phyloP scores from a whole-genome alignment of 2,113 vertebrate genomes.

The Bos taurus region DNA sequence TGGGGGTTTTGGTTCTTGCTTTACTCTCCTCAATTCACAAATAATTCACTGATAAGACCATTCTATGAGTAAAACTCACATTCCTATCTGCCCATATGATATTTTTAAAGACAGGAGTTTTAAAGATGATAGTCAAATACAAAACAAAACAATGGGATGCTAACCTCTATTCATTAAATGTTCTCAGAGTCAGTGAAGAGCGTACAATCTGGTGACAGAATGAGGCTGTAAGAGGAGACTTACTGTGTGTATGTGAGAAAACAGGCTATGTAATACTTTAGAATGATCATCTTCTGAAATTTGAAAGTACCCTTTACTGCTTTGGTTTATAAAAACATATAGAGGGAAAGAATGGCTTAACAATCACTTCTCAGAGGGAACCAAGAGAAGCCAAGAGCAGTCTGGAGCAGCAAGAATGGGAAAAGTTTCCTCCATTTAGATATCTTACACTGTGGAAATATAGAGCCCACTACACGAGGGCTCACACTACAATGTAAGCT shows the following conservation, averaged over 20 bases:
- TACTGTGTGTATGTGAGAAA: background rate
- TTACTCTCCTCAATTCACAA: background rate
- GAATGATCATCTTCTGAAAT: background rate
- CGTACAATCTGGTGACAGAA: background rate
- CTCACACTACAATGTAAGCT: background rate
- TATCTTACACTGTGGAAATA: fast-evolving
- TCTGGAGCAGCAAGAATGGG: too few relatives aligned
- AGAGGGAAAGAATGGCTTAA: background rate
- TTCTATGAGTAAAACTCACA: background rate
- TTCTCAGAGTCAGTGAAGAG: background rate
- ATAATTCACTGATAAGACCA: background rate
- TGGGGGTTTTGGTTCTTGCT: background rate
- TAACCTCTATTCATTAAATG: background rate
- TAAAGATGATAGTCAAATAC: background rate
- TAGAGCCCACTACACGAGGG: fast-evolving
- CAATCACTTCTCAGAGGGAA: background rate
- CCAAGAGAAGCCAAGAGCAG: background rate
- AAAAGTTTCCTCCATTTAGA: background rate
- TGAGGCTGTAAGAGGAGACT: background rate
- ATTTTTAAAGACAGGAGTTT: background rate
- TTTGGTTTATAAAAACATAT: background rate
- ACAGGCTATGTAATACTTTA: background rate
- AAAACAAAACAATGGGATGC: background rate
- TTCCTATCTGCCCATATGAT: background rate
- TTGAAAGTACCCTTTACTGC: background rate